Evolutionary conservation across 2,888 invertebrate genomes (phyloP), one percentile per base, ranked within the genome.

Genomic region (Taphrorychus bicolor): DNA sequence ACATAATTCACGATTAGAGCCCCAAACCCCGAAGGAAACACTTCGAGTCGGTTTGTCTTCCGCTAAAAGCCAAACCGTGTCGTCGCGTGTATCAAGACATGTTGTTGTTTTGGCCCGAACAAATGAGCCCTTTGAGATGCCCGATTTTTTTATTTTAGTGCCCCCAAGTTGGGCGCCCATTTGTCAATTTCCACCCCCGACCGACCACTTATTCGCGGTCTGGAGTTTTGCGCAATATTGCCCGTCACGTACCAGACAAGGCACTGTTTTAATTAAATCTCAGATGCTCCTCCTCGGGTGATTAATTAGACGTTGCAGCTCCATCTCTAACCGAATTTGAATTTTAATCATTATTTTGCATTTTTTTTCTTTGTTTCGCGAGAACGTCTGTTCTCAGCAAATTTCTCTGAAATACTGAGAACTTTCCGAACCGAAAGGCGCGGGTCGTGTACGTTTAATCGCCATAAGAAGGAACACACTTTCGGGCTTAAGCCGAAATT

Each of bases 61-160:
- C 69, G 71, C 76, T 79, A 79, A 79, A 78, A 79, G 79, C 77
- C 74, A 79, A 79, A 78, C 73, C 78, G 72, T 79, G 79, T 79
- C 75, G 70, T 66, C 70, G 71, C 72, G 71, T 70, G 71, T 69
- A 71, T 54, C 56, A 41, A 66, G 66, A 66, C 66, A 66, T 42
- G 66, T 66, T 66, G 66, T 66, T 66, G 52, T 66, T 66, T 66
- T 60, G 56, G 66, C 21, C 11, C 16, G 60, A 60, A 66, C 66
- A 66, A 66, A 66, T 56, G 66, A 66, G 66, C 60, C 66, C 60
- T 60, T 54, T 22, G 66, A 60, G 66, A 60, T 17, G 18, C 17
- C 14, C 66, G 49, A 60, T 51, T 66, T 66, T 66, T 66, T 66
- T 56, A 22, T 49, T 66, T 59, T 41, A 49, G 45, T 14, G 45